A percentile compares a stretch with the other conserved stretches of the same genome.
Evolutionary conservation across 2,888 invertebrate genomes (phyloP).

Genomic region (Argynnis bischoffii): DNA sequence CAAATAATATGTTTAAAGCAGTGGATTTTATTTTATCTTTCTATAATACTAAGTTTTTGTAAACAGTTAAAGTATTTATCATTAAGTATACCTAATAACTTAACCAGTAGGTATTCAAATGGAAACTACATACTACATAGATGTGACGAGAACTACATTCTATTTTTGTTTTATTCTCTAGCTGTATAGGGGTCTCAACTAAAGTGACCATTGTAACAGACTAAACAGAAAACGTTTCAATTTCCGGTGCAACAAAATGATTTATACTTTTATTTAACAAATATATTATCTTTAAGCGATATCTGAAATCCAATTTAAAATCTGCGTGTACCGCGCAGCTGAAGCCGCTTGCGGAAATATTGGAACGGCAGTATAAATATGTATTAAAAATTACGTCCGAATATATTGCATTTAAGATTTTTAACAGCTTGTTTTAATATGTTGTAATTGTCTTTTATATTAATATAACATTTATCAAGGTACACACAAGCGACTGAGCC

Average conservation of each 20-base stretch:
- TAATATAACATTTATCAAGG: not conserved
- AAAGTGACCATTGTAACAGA: not conserved
- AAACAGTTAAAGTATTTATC: too few species aligned
- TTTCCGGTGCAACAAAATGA: conserved; percentile 8
- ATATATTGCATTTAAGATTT: conserved; percentile 43
- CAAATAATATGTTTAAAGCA: too few species aligned
- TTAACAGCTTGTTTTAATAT: conserved; percentile 29
- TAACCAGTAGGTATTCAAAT: too few species aligned
- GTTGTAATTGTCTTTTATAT: conserved; percentile 13
- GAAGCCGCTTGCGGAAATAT: conserved; percentile 51
- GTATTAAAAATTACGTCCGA: conserved; percentile 71
- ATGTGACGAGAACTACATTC: too few species aligned
- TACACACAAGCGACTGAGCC: too few species aligned
- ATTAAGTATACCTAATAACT: too few species aligned
- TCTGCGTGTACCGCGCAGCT: conserved; percentile 53
- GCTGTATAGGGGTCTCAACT: too few species aligned
- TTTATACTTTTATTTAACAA: conserved; percentile 30
- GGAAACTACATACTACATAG: too few species aligned
- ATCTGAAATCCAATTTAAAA: conserved; percentile 63
- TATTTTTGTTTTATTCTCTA: too few species aligned
- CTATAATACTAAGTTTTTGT: too few species aligned
- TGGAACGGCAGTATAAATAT: conserved; percentile 69
- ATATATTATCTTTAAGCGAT: conserved; percentile 44
- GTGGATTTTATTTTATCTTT: too few species aligned
- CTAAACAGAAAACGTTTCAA: conserved; percentile 14